Percentiles rank a stretch among this genome's conserved stretches.
These are phyloP conservation scores for Lamellibrachia columna DNA, from an alignment of 2,888 invertebrate species.

Conservation along the genomic window DNA sequence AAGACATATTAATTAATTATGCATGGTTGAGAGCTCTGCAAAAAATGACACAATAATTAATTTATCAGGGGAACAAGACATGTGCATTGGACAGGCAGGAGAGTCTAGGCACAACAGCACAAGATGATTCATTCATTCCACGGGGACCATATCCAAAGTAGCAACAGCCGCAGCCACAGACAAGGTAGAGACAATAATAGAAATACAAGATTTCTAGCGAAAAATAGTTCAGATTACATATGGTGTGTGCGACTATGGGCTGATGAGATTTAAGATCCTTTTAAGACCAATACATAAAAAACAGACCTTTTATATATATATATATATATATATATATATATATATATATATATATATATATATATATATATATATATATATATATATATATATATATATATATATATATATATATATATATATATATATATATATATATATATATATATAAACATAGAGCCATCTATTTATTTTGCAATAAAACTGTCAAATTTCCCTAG, in stretches of 20 bases:
- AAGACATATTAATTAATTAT: background rate
- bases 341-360: no score
- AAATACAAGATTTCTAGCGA: background rate
- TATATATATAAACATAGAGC: no score
- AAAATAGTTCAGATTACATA: background rate
- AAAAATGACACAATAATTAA: background rate
- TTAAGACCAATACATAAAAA: no score
- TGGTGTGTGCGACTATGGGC: background rate
- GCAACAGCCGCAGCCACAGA: background rate
- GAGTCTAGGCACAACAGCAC: background rate
- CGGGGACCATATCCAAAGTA: background rate
- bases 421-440: no score
- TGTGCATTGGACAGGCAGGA: background rate
- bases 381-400: no score
- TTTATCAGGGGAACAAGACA: background rate
- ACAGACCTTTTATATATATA: no score
- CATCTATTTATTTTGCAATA: no score
- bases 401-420: no score
- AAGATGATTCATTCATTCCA: constrained; percentile 5
- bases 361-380: no score
- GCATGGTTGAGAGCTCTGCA: background rate
- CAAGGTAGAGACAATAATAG: background rate
- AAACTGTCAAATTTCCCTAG: no score
- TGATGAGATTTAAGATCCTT: no score
- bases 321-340: no score